Base-by-base conservation (phyloP, 2,888 invertebrate species). In the Helobdella robusta region DNA sequence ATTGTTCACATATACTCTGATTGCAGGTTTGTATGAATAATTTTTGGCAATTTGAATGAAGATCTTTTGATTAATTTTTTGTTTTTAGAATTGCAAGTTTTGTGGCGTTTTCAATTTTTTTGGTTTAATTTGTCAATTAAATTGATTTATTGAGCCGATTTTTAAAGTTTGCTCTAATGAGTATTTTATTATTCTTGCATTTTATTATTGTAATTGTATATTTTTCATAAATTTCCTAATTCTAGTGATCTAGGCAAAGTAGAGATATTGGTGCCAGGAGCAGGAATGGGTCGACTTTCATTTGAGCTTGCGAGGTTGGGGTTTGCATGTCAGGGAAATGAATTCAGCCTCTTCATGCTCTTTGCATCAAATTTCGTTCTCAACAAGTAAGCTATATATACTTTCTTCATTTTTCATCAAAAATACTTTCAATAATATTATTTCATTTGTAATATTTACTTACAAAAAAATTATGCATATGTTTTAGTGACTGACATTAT, bases 341-440 rank as follows among this genome's bases (percentile, higher is more conserved):
- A 98, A 81, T 95, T 93, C 82, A 93, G 92, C 34, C 84, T 95
- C 46, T 95, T 92, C 79, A 98, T 98, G 97, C 82, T 98, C 59
- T 89, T 97, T 72, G 89, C 92, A 0, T 93, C 95, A 54, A 91
- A 93, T 81, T 97, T 93, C 79, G 87, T 98, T 66, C 82, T 98
- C 54, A 98, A 98, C 82, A 85, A 87, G 81, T 91, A 79, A 78
- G 78, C 66, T 28, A 15, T 11, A 25, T 3, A 20, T 23, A 11
- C 23, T 20, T 3, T 4, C 23, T 28, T 15, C 11, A 23, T 28
- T 30, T 8, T 20, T 46, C 32, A 35, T 35, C 32, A 35, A 35
- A 23, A 28, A 35, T 20, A 62, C 23, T 60, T 20, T 1, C 18
- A n/a, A 3, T 46, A 59, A 59, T 30, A 32, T 34, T 25, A 8